phyloP scores from a whole-genome alignment of 2,888 invertebrate species.

The Lasioglossum calceatum region DNA sequence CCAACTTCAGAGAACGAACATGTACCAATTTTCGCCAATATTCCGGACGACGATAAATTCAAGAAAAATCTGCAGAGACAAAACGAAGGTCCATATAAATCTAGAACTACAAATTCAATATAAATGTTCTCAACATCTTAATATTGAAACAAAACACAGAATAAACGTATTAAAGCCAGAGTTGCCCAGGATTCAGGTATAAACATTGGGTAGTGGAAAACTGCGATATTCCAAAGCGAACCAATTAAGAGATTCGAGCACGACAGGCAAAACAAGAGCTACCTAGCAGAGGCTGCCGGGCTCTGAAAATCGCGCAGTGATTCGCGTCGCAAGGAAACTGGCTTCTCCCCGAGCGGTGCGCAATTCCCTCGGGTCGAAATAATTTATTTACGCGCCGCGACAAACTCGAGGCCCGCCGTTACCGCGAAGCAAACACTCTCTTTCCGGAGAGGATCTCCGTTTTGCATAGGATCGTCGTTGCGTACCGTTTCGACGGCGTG shows the following conservation, averaged over 20 bases:
- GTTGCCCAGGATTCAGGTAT: background rate
- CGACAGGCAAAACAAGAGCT: background rate
- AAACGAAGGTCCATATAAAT: too few relatives aligned
- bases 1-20: too few relatives aligned
- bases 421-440: constrained; percentile 14
- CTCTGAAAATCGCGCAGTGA: background rate
- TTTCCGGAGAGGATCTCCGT: background rate
- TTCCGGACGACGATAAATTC: too few relatives aligned
- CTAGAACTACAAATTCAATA: too few relatives aligned
- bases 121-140: too few relatives aligned
- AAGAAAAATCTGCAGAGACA: too few relatives aligned
- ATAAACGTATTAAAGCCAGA: background rate
- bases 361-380: constrained; percentile 24
- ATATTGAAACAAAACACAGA: background rate
- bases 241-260: background rate
- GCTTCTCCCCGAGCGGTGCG: background rate
- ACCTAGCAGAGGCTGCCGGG: background rate
- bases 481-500: background rate
- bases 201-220: background rate
- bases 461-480: background rate
- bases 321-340: background rate
- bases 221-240: background rate
- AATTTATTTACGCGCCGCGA: constrained; percentile 18
- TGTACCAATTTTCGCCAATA: too few relatives aligned
- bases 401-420: constrained; percentile 1